These are phyloP conservation scores for Distichodus sexfasciatus DNA, from an alignment of 2,797 vertebrate genomes.

Conservation along the genomic window DNA sequence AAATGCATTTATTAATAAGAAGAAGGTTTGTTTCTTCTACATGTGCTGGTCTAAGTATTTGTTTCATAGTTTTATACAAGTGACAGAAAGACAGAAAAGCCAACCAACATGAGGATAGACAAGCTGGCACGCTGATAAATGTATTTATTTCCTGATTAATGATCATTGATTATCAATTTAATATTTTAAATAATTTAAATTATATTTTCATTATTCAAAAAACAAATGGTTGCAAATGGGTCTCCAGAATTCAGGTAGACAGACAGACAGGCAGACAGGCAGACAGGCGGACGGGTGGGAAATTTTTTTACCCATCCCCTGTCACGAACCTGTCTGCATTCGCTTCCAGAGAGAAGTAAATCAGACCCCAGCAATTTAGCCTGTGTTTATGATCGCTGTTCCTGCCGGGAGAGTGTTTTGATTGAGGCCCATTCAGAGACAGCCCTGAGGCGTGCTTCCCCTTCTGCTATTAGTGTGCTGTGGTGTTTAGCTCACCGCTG, in stretches of 20 bases:
- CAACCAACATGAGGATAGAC: too few relatives aligned
- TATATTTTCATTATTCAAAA: background rate
- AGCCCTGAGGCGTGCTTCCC: slow-evolving; percentile 11
- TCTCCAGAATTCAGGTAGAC: background rate
- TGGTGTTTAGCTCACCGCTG: too few relatives aligned
- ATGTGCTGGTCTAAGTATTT: too few relatives aligned
- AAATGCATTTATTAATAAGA: too few relatives aligned
- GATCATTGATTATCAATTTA: too few relatives aligned
- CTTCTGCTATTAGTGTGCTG: background rate
- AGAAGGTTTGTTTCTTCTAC: too few relatives aligned
- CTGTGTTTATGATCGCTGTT: slow-evolving; percentile 26
- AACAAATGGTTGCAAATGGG: slow-evolving; percentile 20
- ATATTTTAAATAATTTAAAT: too few relatives aligned
- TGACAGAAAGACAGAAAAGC: too few relatives aligned
- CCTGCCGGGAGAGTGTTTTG: slow-evolving; percentile 13
- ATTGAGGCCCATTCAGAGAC: slow-evolving; percentile 11
- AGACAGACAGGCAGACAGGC: background rate
- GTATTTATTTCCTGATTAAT: too few relatives aligned
- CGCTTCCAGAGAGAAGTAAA: slow-evolving; percentile 6
- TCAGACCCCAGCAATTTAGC: background rate
- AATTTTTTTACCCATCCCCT: background rate
- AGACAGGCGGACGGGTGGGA: background rate
- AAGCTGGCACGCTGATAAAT: too few relatives aligned
- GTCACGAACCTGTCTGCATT: background rate
- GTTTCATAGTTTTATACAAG: too few relatives aligned